Conservation (phyloP, 1,140 invertebrate species). For the Portunus trituberculatus region DNA sequence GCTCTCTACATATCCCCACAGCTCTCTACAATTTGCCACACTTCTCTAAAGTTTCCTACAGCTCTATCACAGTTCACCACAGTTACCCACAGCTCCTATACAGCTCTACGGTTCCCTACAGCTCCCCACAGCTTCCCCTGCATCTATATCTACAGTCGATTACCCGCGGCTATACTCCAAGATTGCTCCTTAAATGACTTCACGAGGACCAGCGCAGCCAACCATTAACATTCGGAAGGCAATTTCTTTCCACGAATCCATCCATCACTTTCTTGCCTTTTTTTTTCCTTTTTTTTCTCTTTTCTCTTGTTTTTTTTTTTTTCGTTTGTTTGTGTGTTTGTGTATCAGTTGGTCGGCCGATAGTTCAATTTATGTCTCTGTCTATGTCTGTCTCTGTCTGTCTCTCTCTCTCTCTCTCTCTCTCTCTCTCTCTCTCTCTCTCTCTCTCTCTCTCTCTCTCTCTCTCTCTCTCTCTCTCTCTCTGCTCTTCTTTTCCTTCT, state of each 20-base stretch:
- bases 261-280: not conserved
- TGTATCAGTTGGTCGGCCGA: not conserved
- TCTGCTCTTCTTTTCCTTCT: not conserved
- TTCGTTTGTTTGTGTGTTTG: not conserved
- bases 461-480: not conserved
- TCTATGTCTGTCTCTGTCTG: not conserved
- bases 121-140: too few species aligned
- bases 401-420: not conserved
- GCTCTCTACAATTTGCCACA: too few species aligned
- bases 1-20: too few species aligned
- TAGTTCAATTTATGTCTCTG: not conserved
- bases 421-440: not conserved
- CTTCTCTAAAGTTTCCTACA: too few species aligned
- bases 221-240: not conserved
- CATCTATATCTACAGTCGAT: not conserved
- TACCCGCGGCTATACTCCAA: not conserved
- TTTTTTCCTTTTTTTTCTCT: not conserved
- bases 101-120: too few species aligned
- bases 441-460: not conserved
- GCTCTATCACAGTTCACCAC: too few species aligned
- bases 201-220: not conserved
- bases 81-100: too few species aligned
- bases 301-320: not conserved
- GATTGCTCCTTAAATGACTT: conserved; percentile 14
- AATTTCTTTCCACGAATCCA: not conserved